Conservation (phyloP, 2,797 vertebrate species). For the Darevskia mixta region DNA sequence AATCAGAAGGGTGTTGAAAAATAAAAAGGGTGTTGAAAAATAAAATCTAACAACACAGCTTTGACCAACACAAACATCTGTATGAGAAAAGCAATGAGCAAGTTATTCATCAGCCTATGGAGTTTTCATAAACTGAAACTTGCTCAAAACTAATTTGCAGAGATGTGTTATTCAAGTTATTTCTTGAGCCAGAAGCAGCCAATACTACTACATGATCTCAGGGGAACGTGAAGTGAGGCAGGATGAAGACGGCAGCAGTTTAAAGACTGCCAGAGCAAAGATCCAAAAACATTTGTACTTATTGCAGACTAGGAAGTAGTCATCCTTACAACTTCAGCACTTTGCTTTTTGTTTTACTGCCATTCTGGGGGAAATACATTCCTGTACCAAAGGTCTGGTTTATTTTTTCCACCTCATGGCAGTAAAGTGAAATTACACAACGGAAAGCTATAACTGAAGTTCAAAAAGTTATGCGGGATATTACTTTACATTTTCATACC, state of each 20-base stretch:
- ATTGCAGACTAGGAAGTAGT: neutral
- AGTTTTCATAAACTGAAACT: neutral
- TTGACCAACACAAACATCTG: neutral
- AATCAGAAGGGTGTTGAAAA: neutral
- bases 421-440: constrained; percentile 39
- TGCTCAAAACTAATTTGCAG: neutral
- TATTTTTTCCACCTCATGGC: constrained; percentile 50
- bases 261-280: constrained; percentile 65
- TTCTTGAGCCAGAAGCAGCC: neutral
- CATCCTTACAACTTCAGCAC: neutral
- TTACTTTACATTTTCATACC: constrained; percentile 31
- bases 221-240: neutral
- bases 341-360: constrained; percentile 33
- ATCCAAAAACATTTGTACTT: neutral
- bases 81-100: neutral
- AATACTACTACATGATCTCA: neutral
- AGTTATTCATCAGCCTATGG: neutral
- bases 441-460: constrained; percentile 7
- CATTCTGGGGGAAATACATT: constrained; percentile 48
- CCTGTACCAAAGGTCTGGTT: neutral
- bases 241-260: constrained; percentile 19
- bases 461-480: neutral
- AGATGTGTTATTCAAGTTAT: neutral
- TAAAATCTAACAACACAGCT: neutral
- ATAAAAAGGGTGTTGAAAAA: neutral